These are phyloP conservation scores for Kryptolebias marmoratus DNA, from an alignment of 2,113 vertebrate species.

Conservation along the genomic window DNA sequence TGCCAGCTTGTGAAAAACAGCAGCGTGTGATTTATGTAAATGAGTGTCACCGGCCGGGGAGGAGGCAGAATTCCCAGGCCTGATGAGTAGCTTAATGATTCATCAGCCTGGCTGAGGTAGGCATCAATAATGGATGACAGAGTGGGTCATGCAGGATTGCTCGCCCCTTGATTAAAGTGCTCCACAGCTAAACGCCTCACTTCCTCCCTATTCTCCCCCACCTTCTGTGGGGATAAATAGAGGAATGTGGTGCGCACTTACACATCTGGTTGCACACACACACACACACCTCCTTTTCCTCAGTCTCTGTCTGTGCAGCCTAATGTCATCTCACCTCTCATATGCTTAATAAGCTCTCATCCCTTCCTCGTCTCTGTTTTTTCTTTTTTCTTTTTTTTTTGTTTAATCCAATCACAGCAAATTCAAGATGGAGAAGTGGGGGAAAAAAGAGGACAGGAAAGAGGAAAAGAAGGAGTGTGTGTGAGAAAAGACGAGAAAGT, in stretches of 20 bases:
- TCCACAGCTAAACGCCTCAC: slow-evolving; percentile 74
- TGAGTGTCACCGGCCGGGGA: slow-evolving; percentile 70
- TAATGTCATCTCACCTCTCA: slow-evolving; percentile 74
- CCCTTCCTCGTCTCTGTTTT: slow-evolving; percentile 63
- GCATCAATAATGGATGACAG: slow-evolving; percentile 82
- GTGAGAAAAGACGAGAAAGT: slow-evolving; percentile 51
- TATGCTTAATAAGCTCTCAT: slow-evolving; percentile 68
- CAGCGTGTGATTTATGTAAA: slow-evolving; percentile 77
- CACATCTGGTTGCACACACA: slow-evolving; percentile 26
- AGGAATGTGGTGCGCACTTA: slow-evolving; percentile 27
- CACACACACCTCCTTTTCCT: slow-evolving; percentile 25
- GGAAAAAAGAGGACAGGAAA: slow-evolving; percentile 6
- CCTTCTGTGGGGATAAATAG: slow-evolving; percentile 50
- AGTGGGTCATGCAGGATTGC: slow-evolving; percentile 78
- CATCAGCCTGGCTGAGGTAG: slow-evolving; percentile 77
- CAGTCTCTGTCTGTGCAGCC: slow-evolving; percentile 51
- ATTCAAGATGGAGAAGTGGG: slow-evolving; percentile 32
- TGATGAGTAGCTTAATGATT: slow-evolving; percentile 82
- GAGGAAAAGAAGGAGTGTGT: background rate
- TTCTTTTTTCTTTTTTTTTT: slow-evolving; percentile 63
- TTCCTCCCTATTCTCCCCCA: slow-evolving; percentile 66
- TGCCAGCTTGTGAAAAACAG: slow-evolving; percentile 56
- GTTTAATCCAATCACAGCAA: slow-evolving; percentile 69
- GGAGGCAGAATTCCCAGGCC: slow-evolving; percentile 77
- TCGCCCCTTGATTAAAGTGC: slow-evolving; percentile 80